These are phyloP conservation scores for Procambarus clarkii DNA, from an alignment of 1,140 invertebrate genomes.

Conservation along the genomic window DNA sequence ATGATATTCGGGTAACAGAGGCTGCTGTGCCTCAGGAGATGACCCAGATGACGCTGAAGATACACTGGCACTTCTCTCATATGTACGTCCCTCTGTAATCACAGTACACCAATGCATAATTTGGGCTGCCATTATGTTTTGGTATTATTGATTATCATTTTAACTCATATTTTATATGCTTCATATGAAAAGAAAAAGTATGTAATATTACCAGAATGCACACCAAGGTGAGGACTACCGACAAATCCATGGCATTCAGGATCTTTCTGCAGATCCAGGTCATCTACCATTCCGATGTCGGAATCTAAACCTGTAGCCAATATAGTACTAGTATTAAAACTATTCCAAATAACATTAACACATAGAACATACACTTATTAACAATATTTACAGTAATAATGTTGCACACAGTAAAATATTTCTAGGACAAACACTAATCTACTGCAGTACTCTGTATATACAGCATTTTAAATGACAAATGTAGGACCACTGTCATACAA, in stretches of 20 bases:
- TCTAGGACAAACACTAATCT: too few species aligned
- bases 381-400: too few species aligned
- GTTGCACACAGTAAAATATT: too few species aligned
- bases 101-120: neutral
- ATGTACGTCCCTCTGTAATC: conserved; percentile 8
- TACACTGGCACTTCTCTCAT: conserved; percentile 49
- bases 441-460: too few species aligned
- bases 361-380: too few species aligned
- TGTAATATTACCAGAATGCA: conserved; percentile 10
- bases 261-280: conserved; percentile 12
- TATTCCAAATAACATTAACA: too few species aligned
- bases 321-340: neutral
- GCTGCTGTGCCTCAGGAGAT: conserved; percentile 44
- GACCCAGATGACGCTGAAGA: conserved; percentile 51
- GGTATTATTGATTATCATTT: neutral
- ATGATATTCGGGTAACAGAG: conserved; percentile 51
- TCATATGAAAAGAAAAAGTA: neutral
- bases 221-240: neutral
- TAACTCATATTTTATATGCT: neutral
- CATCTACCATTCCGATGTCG: conserved; percentile 16
- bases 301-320: conserved; percentile 19
- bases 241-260: neutral
- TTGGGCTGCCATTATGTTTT: too few species aligned
- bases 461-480: too few species aligned
- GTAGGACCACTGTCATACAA: too few species aligned